Conservation (phyloP, 2,888 invertebrate genomes). For the Eupithecia inturbata region DNA sequence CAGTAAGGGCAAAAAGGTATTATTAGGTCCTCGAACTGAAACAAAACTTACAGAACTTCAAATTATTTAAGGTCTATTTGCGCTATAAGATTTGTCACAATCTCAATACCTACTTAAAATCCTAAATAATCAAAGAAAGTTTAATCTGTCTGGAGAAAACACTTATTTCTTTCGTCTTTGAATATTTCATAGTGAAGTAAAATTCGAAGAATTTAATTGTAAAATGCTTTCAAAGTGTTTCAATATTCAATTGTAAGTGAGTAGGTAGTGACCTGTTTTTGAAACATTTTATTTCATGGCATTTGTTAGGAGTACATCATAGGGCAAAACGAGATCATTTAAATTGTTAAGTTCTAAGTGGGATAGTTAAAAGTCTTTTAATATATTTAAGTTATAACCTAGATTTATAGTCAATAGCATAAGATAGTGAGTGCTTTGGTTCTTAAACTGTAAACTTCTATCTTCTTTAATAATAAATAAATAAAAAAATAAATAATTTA, state of each 20-base stretch:
- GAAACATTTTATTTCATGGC: background rate
- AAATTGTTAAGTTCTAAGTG: no score
- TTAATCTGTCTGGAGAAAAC: background rate
- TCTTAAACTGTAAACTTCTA: no score
- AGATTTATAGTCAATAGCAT: no score
- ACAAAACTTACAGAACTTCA: background rate
- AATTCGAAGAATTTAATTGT: background rate
- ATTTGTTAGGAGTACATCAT: no score
- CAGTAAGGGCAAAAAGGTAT: background rate
- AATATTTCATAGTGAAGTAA: background rate
- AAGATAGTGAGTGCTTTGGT: no score
- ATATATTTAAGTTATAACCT: no score
- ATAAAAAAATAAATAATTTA: no score
- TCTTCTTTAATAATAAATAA: no score
- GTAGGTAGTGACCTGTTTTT: background rate
- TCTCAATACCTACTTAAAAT: background rate
- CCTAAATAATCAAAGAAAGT: background rate
- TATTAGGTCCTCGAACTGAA: background rate
- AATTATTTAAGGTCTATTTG: background rate
- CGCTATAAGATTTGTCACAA: background rate
- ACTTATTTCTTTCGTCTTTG: background rate
- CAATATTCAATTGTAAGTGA: background rate
- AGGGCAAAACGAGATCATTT: no score
- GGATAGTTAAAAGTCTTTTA: no score
- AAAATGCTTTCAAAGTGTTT: background rate